phyloP scores from a whole-genome alignment of 1,140 invertebrate species.

The Neotoxoptera formosana region DNA sequence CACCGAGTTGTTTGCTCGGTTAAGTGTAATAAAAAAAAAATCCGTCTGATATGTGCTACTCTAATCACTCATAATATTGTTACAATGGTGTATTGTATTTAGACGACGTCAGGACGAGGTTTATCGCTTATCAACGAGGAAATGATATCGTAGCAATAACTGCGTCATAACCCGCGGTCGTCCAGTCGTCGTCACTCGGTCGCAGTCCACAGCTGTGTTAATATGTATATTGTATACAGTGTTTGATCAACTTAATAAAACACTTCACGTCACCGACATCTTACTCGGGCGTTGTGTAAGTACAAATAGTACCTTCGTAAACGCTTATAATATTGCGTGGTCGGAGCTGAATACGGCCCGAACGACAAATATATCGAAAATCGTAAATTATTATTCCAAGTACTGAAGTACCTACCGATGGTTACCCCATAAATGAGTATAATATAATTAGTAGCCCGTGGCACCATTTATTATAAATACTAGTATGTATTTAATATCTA shows the following conservation, averaged over 20 bases:
- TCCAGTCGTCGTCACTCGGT: background rate
- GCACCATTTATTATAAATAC: background rate
- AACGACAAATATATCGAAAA: no score
- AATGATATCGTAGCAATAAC: background rate
- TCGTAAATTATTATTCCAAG: no score
- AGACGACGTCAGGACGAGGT: background rate
- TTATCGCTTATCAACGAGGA: background rate
- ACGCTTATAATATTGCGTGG: background rate
- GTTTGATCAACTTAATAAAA: background rate
- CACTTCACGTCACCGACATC: background rate
- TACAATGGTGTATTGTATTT: background rate
- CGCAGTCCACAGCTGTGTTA: no score
- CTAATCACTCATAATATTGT: background rate
- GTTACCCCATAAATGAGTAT: no score
- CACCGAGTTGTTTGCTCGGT: background rate
- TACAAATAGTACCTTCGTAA: background rate
- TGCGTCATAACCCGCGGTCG: no score
- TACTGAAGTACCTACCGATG: no score
- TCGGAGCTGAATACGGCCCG: no score
- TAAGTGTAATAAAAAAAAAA: background rate
- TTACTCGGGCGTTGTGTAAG: no score
- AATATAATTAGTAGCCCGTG: background rate
- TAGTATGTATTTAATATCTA: no score
- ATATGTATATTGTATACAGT: no score
- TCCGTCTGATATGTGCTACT: background rate